phyloP scores from a whole-genome alignment of 2,113 vertebrate genomes.

The Sceloporus undulatus region DNA sequence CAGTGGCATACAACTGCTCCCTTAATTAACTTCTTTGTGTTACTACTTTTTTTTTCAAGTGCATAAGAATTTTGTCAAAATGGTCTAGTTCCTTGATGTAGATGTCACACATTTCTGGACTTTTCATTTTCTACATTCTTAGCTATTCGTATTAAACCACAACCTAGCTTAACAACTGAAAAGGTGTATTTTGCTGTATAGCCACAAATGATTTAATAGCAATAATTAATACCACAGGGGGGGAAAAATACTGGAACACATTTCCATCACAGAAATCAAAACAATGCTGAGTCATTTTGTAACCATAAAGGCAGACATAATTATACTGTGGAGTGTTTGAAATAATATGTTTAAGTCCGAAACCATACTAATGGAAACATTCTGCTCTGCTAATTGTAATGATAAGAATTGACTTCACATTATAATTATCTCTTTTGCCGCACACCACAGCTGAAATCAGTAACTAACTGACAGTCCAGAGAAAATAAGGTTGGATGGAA shows the following conservation, averaged over 20 bases:
- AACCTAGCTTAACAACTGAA: neutral
- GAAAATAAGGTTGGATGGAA: neutral
- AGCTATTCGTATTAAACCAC: neutral
- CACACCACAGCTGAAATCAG: neutral
- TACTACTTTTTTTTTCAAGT: neutral
- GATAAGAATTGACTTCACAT: conserved; percentile 5
- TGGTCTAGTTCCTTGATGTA: neutral
- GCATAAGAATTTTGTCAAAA: neutral
- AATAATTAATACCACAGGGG: conserved; percentile 24
- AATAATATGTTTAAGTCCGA: conserved; percentile 17
- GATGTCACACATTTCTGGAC: neutral
- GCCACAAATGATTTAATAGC: neutral
- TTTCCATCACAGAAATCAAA: conserved; percentile 7
- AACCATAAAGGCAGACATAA: conserved; percentile 11
- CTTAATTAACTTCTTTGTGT: neutral
- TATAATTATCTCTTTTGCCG: conserved; percentile 35
- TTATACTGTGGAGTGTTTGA: conserved; percentile 9
- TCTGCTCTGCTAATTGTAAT: conserved; percentile 23
- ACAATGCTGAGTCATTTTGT: conserved; percentile 10
- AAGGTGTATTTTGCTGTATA: neutral
- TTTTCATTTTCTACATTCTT: neutral
- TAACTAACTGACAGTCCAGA: neutral
- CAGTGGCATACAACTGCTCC: neutral
- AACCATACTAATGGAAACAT: conserved; percentile 33
- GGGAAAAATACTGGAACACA: neutral